Evolutionary conservation across 2,797 vertebrate species (phyloP).

Genomic region (Sciurus carolinensis): DNA sequence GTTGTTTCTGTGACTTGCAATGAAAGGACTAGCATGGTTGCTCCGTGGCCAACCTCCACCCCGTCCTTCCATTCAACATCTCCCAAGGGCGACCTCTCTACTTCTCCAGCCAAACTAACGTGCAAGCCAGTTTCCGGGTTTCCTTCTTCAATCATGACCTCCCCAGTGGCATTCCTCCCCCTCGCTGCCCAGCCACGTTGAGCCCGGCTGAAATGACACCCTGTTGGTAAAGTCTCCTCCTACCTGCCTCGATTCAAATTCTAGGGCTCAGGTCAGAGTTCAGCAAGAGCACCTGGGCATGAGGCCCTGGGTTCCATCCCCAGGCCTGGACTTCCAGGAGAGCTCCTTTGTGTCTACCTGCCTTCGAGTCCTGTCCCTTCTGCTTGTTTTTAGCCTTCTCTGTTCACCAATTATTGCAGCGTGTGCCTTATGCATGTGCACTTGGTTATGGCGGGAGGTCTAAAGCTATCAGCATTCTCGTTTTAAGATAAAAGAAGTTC

Average conservation of each 20-base stretch:
- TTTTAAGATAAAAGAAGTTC: conserved; percentile 43
- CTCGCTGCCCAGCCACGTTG: neutral
- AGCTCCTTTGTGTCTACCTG: neutral
- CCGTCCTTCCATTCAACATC: neutral
- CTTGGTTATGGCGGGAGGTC: neutral
- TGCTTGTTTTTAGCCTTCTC: neutral
- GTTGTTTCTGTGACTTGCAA: neutral
- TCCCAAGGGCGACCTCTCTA: fast-evolving
- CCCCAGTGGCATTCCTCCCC: neutral
- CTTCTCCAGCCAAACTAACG: neutral
- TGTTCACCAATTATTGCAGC: neutral
- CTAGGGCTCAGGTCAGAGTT: too few species aligned
- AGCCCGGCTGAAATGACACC: neutral
- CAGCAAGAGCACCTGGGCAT: too few species aligned
- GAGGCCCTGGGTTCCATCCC: too few species aligned
- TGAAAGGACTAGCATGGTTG: neutral
- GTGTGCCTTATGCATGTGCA: neutral
- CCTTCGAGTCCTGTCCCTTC: neutral
- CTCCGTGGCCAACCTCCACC: neutral
- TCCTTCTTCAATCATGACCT: fast-evolving
- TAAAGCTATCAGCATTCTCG: neutral
- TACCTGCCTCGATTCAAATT: neutral
- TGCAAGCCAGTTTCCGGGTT: neutral
- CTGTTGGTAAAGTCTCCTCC: neutral
- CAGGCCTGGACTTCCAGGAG: neutral